Evolutionary conservation across 1,140 invertebrate genomes (phyloP).

Genomic region (Geopemphigus sp.): DNA sequence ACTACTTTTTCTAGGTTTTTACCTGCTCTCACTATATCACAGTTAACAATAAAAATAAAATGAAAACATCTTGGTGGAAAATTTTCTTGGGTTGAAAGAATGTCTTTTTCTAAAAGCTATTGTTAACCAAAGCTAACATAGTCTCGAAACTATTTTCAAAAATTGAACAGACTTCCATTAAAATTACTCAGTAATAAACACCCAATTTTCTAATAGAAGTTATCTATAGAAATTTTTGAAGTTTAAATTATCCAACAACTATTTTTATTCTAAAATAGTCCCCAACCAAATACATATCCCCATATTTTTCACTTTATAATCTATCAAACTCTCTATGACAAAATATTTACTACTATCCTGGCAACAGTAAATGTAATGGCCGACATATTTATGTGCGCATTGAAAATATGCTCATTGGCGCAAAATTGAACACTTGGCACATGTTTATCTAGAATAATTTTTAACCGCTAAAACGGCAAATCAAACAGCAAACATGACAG

Average conservation of each 20-base stretch:
- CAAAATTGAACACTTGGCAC: constrained; percentile 17
- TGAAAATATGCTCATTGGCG: constrained; percentile 23
- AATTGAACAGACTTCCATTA: no score
- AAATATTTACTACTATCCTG: constrained; percentile 33
- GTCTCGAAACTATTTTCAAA: no score
- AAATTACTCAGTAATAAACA: no score
- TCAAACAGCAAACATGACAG: not conserved
- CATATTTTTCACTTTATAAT: not conserved
- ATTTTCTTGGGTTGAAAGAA: no score
- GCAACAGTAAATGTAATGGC: not conserved
- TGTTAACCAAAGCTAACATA: no score
- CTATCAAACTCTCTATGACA: not conserved
- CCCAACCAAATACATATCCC: not conserved
- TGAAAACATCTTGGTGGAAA: no score
- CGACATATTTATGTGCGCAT: constrained; percentile 3
- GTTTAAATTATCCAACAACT: not conserved
- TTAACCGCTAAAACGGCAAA: not conserved
- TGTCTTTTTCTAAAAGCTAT: no score
- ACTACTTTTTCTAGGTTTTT: no score
- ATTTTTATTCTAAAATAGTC: not conserved
- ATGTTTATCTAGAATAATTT: not conserved
- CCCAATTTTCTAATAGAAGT: no score
- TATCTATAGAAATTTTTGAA: no score
- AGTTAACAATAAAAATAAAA: no score
- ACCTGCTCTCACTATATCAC: no score